Evolutionary conservation across 1,140 invertebrate genomes (phyloP), one percentile per base, ranked within the genome.

Genomic region (Bombus turneri): DNA sequence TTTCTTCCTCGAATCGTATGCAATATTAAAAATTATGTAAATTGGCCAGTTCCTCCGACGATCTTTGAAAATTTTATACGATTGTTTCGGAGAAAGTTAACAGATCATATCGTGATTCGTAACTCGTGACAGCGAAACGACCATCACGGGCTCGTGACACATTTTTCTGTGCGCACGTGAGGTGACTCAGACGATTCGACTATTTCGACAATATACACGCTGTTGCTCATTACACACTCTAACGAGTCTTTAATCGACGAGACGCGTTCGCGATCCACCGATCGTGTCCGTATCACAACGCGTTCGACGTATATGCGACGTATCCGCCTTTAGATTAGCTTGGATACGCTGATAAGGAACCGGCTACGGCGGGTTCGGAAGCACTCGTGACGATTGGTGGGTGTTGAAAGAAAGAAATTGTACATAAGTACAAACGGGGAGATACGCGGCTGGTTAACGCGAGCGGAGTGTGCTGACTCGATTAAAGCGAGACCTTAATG

Each of bases 401-500:
- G 4, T 66, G 69, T 57, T 74, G 9, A 69, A 72, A 3, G 47
- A 53, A 43, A 34, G 74, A 81, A 68, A 81, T 25, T n/a, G 18
- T 39, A 80, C 53, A 31, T 39, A 53, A 53, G 18, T 53, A 31
- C 28, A 34, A 22, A 62, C 6, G 6, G n/a, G 5, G 2, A 73
- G 77, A 73, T 81, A 85, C 3, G 53, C 53, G 77, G 62, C 34
- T 72, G 66, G 73, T 47, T 59, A 57, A 53, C 76, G 66, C 34
- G 68, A 80, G n/a, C 31, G 13, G 25, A 85, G 57, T 74, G 77
- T 73, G 57, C 57, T 80, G 66, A 62, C 69, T 85, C 79, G 84
- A 68, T 85, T 85, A 81, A 59, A 47, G n/a, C 78, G 47, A 62
- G 59, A 75, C 62, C 84, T 81, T 57, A 57, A 68, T 81, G 84